These are phyloP conservation scores for Drosophila pruinosa DNA, from an alignment of 1,140 invertebrate genomes.

Conservation along the genomic window DNA sequence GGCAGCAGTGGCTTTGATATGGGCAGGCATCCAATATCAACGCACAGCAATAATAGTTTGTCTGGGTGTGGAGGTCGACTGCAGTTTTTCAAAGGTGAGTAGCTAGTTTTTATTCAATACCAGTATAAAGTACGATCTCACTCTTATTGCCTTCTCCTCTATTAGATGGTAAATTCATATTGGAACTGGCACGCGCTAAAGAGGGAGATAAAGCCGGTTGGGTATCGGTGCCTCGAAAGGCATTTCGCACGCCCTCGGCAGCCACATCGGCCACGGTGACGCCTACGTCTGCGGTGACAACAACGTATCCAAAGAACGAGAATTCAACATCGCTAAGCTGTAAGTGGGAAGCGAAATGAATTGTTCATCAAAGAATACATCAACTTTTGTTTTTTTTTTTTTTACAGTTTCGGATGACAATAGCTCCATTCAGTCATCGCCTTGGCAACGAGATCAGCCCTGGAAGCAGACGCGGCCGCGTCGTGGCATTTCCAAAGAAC, in stretches of 20 bases:
- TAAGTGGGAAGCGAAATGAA: no score
- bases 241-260: constrained; percentile 90
- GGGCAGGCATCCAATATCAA: constrained; percentile 80
- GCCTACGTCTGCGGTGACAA: constrained; percentile 84
- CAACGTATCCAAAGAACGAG: constrained; percentile 80
- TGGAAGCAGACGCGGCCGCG: constrained; percentile 92
- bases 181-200: constrained; percentile 91
- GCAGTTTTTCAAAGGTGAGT: constrained; percentile 84
- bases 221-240: constrained; percentile 93
- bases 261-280: constrained; percentile 82
- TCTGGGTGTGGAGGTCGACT: constrained; percentile 82
- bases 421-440: constrained; percentile 93
- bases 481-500: constrained; percentile 88
- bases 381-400: not conserved
- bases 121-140: not conserved
- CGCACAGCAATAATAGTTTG: constrained; percentile 54
- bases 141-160: not conserved
- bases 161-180: constrained; percentile 92
- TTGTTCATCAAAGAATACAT: no score
- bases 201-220: constrained; percentile 92
- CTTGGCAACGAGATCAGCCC: constrained; percentile 93
- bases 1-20: constrained; percentile 63
- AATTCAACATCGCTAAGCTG: constrained; percentile 84
- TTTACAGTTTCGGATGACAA: constrained; percentile 92
- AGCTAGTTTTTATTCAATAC: no score